phyloP scores from a whole-genome alignment of 2,888 invertebrate species.

The Dasysyrphus tricinctus region DNA sequence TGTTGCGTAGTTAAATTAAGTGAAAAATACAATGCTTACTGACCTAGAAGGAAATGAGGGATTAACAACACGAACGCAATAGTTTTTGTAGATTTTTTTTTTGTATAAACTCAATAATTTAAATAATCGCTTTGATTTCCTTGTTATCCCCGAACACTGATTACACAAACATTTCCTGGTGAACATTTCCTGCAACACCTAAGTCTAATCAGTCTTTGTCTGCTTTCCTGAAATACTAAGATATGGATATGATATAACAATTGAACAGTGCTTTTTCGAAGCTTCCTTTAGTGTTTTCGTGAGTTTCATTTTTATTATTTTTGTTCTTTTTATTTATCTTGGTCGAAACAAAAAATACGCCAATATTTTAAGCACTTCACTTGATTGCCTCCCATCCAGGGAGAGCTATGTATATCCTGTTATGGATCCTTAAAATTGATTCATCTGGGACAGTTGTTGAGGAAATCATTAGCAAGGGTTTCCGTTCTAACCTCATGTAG shows the following conservation, averaged over 20 bases:
- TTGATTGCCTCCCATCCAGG: slow-evolving; percentile 15
- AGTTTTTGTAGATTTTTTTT: background rate
- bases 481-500: slow-evolving; percentile 34
- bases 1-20: background rate
- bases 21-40: background rate
- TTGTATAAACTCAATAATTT: background rate
- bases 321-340: background rate
- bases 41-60: background rate
- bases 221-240: background rate
- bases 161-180: background rate
- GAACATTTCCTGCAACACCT: background rate
- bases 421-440: slow-evolving; percentile 14
- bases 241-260: slow-evolving; percentile 1
- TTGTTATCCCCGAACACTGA: background rate
- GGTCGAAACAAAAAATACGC: background rate
- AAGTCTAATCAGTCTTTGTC: background rate
- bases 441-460: slow-evolving; percentile 63
- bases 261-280: slow-evolving; percentile 32
- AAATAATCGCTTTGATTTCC: background rate
- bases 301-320: background rate
- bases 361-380: background rate
- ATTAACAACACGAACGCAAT: background rate
- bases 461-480: slow-evolving; percentile 66
- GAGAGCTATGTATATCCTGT: slow-evolving; percentile 15
- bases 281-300: slow-evolving; percentile 36